phyloP scores from a whole-genome alignment of 1,140 invertebrate species.

The Zaprionus tsacasi region DNA sequence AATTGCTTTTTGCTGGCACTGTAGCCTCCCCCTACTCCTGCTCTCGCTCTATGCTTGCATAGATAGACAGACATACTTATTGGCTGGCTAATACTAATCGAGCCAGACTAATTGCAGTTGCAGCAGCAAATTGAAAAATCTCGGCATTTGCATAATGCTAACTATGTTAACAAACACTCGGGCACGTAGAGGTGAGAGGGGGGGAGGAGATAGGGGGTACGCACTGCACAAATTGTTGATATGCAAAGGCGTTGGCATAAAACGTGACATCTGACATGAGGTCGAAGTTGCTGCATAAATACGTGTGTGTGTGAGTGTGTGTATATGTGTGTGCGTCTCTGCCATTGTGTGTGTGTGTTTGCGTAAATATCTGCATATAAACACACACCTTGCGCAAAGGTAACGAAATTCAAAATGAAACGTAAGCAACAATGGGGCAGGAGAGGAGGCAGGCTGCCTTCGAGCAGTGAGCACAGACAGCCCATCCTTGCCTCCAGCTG shows the following conservation, averaged over 20 bases:
- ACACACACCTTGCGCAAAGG: conserved; percentile 46
- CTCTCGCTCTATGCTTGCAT: not conserved
- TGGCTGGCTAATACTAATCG: conserved; percentile 1
- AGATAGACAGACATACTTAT: not conserved
- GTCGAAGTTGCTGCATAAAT: conserved; percentile 54
- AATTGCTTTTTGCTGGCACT: conserved; percentile 61
- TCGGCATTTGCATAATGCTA: conserved; percentile 67
- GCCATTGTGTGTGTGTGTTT: conserved; percentile 7
- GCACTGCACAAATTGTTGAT: conserved; percentile 60
- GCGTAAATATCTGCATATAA: not conserved
- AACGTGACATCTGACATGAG: conserved; percentile 76
- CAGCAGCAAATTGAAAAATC: conserved; percentile 59
- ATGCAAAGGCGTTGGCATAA: conserved; percentile 66
- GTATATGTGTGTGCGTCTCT: not conserved
- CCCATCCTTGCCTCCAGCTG: conserved; percentile 18
- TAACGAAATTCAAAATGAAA: conserved; percentile 71
- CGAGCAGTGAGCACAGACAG: conserved; percentile 10
- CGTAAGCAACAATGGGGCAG: conserved; percentile 58
- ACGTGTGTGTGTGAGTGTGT: not conserved
- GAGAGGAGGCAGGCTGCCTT: conserved; percentile 9
- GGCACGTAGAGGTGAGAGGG: conserved; percentile 14
- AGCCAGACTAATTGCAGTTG: conserved; percentile 23
- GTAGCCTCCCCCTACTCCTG: too few relatives aligned
- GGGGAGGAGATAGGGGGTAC: not conserved
- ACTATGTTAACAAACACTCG: conserved; percentile 42